Percentiles rank a stretch among this genome's conserved stretches.
Evolutionary conservation across 2,888 invertebrate genomes (phyloP).

Genomic region (Mesorhabditis spiculigera): DNA sequence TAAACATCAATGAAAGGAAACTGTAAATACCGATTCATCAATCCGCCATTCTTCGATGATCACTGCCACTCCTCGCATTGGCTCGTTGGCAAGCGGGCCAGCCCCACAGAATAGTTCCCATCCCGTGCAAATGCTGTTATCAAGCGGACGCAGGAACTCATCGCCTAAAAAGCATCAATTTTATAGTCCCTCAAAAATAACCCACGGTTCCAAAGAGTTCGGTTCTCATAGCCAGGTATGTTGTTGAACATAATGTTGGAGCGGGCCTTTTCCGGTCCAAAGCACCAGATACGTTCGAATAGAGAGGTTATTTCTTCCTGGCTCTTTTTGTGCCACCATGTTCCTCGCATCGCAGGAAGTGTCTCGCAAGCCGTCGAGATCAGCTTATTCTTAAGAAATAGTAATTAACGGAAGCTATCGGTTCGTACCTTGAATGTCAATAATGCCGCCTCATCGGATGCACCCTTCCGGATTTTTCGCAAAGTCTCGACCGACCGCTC

Average conservation of each 20-base stretch:
- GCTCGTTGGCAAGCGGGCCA: conserved; percentile 94
- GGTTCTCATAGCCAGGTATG: conserved; percentile 68
- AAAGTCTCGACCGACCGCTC: conserved; percentile 30
- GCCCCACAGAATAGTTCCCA: conserved; percentile 53
- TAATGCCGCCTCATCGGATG: conserved; percentile 17
- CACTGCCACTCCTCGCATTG: conserved; percentile 90
- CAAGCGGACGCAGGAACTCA: conserved; percentile 31
- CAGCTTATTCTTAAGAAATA: background rate
- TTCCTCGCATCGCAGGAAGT: conserved; percentile 45
- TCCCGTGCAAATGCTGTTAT: conserved; percentile 47
- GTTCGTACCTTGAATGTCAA: conserved; percentile 17
- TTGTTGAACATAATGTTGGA: conserved; percentile 84
- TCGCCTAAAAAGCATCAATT: background rate
- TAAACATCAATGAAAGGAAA: too few relatives aligned
- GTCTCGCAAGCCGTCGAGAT: conserved; percentile 11
- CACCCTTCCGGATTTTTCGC: conserved; percentile 28
- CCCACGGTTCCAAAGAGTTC: conserved; percentile 28
- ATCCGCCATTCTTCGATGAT: conserved; percentile 77
- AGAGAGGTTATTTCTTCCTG: conserved; percentile 22
- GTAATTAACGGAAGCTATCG: background rate
- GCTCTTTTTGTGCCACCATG: conserved; percentile 50
- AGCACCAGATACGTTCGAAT: conserved; percentile 74
- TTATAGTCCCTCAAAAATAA: conserved; percentile 3
- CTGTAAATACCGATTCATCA: conserved; percentile 22
- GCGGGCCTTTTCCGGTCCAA: conserved; percentile 84